Conservation (phyloP, 2,888 invertebrate genomes). For the Ganaspis brasiliensis region DNA sequence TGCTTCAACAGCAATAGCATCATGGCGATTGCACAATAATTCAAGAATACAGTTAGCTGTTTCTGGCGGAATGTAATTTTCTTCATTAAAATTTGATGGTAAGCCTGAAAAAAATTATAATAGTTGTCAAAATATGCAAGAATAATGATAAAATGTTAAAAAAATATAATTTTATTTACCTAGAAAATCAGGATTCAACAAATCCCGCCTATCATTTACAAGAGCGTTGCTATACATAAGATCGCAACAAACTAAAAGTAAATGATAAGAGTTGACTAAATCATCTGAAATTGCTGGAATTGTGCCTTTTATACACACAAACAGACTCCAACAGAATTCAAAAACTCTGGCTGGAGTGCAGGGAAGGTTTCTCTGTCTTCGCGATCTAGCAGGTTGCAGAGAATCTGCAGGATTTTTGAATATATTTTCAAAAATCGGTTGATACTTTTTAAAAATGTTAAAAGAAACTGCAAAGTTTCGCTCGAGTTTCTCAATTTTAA, state of each 20-base stretch:
- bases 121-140: neutral
- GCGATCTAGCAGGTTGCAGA: constrained; percentile 83
- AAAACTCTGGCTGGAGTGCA: constrained; percentile 92
- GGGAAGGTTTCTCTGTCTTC: constrained; percentile 87
- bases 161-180: constrained; percentile 81
- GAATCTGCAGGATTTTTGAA: constrained; percentile 87
- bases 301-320: constrained; percentile 93
- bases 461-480: constrained; percentile 96
- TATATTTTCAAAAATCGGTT: constrained; percentile 92
- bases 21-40: constrained; percentile 90
- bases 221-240: constrained; percentile 94
- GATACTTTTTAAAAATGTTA: constrained; percentile 95
- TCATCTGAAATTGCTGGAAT: constrained; percentile 94
- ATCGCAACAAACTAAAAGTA: constrained; percentile 95
- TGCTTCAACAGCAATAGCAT: constrained; percentile 93
- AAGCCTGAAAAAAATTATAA: constrained; percentile 82
- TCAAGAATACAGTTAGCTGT: constrained; percentile 92
- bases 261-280: constrained; percentile 95
- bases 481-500: constrained; percentile 92
- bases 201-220: constrained; percentile 89
- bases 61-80: constrained; percentile 83
- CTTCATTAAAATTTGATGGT: constrained; percentile 86
- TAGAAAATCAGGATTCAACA: constrained; percentile 92
- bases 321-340: constrained; percentile 97
- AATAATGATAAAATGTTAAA: neutral